These are phyloP conservation scores for Cheilosia urbana DNA, from an alignment of 2,888 invertebrate genomes.

Conservation along the genomic window DNA sequence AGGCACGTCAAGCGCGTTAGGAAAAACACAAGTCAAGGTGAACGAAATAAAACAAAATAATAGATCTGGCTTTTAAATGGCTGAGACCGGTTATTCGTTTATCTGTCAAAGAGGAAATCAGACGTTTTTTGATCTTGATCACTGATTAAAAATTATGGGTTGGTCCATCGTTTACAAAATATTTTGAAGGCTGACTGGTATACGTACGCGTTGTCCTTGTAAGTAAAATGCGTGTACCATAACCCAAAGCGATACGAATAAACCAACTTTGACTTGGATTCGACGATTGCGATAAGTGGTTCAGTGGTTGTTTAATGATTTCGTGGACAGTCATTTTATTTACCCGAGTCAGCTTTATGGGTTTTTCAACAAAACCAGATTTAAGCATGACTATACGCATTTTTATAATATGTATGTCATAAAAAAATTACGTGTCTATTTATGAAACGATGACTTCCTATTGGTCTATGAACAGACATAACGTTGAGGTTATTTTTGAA, in stretches of 20 bases:
- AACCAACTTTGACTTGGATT: background rate
- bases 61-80: slow-evolving; percentile 22
- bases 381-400: background rate
- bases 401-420: no score
- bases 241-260: slow-evolving; percentile 2
- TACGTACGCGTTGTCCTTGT: slow-evolving; percentile 37
- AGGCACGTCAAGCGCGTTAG: slow-evolving; percentile 53
- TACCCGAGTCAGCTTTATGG: background rate
- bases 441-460: no score
- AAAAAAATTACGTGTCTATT: no score
- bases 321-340: background rate
- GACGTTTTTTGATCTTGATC: slow-evolving; percentile 1
- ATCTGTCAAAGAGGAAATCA: slow-evolving; percentile 41
- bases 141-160: slow-evolving; percentile 30
- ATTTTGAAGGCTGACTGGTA: slow-evolving; percentile 15
- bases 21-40: slow-evolving; percentile 54
- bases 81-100: slow-evolving; percentile 36
- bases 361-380: background rate
- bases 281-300: background rate
- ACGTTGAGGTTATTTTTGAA: no score
- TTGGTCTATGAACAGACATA: no score
- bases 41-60: slow-evolving; percentile 22
- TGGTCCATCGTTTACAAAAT: slow-evolving; percentile 28
- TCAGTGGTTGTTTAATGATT: background rate
- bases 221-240: background rate